A percentile compares a stretch with the other conserved stretches of the same genome.
Evolutionary conservation across 2,797 vertebrate species (phyloP).

Genomic region (Sylvilagus floridanus): DNA sequence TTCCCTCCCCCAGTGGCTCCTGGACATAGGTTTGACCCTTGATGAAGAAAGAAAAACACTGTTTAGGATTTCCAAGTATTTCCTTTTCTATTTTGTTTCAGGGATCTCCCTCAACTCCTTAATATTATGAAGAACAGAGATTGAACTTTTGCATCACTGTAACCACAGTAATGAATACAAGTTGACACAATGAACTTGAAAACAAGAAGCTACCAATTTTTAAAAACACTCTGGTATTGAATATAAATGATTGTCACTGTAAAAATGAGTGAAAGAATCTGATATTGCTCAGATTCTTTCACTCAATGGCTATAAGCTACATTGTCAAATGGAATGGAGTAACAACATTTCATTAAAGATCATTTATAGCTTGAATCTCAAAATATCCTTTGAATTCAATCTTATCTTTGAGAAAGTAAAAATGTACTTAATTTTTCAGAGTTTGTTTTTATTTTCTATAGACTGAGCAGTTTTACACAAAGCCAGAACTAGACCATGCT

Average conservation of each 20-base stretch:
- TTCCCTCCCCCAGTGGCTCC: background rate
- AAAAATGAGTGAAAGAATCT: conserved; percentile 42
- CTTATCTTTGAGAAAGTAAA: conserved; percentile 61
- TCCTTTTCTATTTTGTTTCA: conserved; percentile 38
- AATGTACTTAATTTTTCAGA: conserved; percentile 37
- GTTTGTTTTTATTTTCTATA: conserved; percentile 55
- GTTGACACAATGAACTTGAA: conserved; percentile 52
- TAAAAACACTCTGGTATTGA: background rate
- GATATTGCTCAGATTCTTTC: conserved; percentile 43
- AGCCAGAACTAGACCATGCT: conserved; percentile 55
- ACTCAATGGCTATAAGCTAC: background rate
- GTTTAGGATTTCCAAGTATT: conserved; percentile 30
- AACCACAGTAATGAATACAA: conserved; percentile 52
- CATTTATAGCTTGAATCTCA: conserved; percentile 24
- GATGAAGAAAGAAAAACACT: conserved; percentile 12
- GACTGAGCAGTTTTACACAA: conserved; percentile 4
- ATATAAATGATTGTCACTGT: conserved; percentile 39
- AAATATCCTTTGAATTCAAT: background rate
- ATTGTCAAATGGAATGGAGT: background rate
- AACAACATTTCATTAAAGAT: conserved; percentile 41
- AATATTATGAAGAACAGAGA: background rate
- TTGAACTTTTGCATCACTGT: background rate
- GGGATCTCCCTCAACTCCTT: background rate
- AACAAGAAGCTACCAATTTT: background rate
- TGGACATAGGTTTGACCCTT: background rate